Conservation (phyloP, 2,113 vertebrate genomes). For the Antechinus stuartii region DNA sequence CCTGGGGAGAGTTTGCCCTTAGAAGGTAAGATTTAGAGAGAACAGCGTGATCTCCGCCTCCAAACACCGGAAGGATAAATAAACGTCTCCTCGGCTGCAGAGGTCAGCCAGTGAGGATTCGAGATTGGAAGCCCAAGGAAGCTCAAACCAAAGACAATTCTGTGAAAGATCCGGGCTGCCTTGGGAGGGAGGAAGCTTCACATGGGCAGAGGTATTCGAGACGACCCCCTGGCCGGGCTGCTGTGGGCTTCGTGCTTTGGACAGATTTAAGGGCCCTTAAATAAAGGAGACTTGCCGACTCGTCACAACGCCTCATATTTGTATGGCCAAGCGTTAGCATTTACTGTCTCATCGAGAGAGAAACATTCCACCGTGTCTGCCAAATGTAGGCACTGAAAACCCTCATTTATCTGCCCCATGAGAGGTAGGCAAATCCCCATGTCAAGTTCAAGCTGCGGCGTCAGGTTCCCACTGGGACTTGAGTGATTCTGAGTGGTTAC, state of each 20-base stretch:
- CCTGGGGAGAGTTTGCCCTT: neutral
- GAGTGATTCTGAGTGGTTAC: neutral
- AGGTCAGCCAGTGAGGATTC: neutral
- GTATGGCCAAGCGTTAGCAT: constrained; percentile 30
- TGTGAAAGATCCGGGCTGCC: neutral
- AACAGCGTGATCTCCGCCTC: neutral
- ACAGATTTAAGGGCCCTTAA: neutral
- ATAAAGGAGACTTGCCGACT: neutral
- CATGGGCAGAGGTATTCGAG: neutral
- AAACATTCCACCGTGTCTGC: constrained; percentile 6
- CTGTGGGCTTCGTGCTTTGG: neutral
- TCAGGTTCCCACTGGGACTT: neutral
- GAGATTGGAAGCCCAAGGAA: neutral
- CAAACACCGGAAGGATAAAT: neutral
- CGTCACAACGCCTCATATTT: constrained; percentile 25
- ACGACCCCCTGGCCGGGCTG: neutral
- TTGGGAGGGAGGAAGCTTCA: neutral
- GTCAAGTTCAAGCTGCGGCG: neutral
- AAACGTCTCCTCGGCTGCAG: neutral
- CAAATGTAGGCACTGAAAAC: constrained; percentile 25
- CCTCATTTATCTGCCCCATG: neutral
- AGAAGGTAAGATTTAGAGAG: neutral
- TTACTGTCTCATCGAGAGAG: constrained; percentile 45
- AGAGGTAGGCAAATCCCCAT: neutral
- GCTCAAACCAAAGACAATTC: neutral